Base-by-base conservation (phyloP, 2,113 vertebrate species). In the Callorhinus ursinus region DNA sequence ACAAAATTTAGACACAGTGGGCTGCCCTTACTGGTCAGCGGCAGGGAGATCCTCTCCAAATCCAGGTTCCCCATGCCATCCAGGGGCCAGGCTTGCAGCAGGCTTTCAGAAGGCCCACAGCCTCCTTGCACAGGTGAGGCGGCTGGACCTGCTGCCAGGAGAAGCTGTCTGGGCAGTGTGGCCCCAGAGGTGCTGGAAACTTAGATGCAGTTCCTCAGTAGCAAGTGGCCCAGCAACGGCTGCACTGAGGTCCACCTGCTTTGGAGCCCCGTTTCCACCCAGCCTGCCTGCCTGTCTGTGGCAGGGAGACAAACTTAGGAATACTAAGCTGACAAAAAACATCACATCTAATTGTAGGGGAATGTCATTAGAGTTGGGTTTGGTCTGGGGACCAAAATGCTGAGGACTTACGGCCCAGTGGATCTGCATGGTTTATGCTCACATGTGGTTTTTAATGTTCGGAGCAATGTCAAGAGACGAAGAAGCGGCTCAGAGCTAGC, bases 351-450 rank as follows among this genome's bases (percentile, higher is more conserved):
- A 16, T 28, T 24, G 31, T 42, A 51, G 31, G 13, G 13, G n/a
- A 6, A 21, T 57, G 21, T 79, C 46, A 9, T 13, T 6, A 83
- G 39, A 71, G 51, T 39, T 12, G 9, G 16, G 31, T 61, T 4
- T 14, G 72, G 24, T 28, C 71, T 26, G 12, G 36, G 71, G 21
- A 6, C 71, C 22, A 42, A 42, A 14, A 10, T 19, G 7, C 6
- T 31, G 26, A 36, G 61, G 12, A 0, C 18, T 19, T 28, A 10
- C 1, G 10, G 36, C 13, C 24, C 4, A 7, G 26, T 8, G 31
- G 39, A 18, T n/a, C 21, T 15, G 22, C 2, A 0, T 67, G 3
- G 28, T 16, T 55, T 55, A 5, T 55, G 7, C 24, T 18, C 26
- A 7, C 1, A 1, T 26, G 46, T 39, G 72, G 33, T n/a, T 95